A percentile compares a stretch with the other conserved stretches of the same genome.
These are phyloP conservation scores for Raphicerus campestris DNA, from an alignment of 2,113 vertebrate species.

Conservation along the genomic window DNA sequence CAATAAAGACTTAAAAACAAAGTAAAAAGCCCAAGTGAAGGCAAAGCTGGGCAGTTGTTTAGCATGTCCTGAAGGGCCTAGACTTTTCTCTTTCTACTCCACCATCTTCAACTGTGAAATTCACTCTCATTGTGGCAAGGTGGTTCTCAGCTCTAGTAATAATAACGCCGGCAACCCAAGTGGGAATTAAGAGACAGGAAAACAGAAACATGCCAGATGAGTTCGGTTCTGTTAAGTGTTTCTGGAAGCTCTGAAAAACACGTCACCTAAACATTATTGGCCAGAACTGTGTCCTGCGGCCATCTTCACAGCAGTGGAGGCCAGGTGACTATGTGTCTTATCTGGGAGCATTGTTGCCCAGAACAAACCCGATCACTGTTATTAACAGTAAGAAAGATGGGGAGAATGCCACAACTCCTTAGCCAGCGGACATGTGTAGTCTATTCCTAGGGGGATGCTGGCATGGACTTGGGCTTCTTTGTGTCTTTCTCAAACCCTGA, in stretches of 20 bases:
- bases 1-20: background rate
- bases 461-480: background rate
- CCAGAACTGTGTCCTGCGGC: background rate
- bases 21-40: background rate
- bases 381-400: background rate
- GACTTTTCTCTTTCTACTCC: background rate
- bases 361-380: background rate
- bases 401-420: background rate
- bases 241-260: background rate
- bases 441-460: background rate
- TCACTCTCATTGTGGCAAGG: background rate
- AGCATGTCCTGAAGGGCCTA: background rate
- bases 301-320: background rate
- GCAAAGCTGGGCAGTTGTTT: background rate
- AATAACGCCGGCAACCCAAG: background rate
- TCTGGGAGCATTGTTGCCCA: background rate
- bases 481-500: background rate
- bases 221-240: background rate
- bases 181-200: background rate
- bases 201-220: background rate
- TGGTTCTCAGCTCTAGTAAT: background rate
- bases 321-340: background rate
- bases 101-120: background rate
- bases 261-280: background rate
- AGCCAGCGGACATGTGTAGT: background rate